Percentiles rank a stretch among this genome's conserved stretches.
These are phyloP conservation scores for Sminthurides aquaticus DNA, from an alignment of 2,888 invertebrate species.

Conservation along the genomic window DNA sequence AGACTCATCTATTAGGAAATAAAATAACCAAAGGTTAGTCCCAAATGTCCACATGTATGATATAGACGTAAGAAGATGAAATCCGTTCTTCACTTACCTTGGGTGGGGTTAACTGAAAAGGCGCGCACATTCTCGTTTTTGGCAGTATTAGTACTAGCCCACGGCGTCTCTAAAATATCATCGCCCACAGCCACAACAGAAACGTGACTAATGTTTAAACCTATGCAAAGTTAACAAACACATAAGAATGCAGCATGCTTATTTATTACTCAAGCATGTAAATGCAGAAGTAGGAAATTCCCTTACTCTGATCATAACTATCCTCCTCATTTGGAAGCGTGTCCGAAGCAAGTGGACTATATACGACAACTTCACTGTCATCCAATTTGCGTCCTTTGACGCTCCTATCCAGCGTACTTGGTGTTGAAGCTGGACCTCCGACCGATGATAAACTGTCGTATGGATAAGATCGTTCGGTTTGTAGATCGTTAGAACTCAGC, in stretches of 20 bases:
- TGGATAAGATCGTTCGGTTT: conserved; percentile 27
- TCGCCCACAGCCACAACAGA: conserved; percentile 84
- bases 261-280: no score
- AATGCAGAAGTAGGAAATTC: no score
- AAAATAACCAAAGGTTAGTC: conserved; percentile 7
- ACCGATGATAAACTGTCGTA: conserved; percentile 14
- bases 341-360: conserved; percentile 53
- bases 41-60: no score
- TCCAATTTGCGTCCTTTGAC: conserved; percentile 63
- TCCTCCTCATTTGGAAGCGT: conserved; percentile 20
- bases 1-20: conserved; percentile 36
- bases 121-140: conserved; percentile 31
- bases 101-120: conserved; percentile 31
- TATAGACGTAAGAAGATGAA: no score
- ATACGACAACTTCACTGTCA: conserved; percentile 77
- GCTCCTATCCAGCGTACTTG: conserved; percentile 42
- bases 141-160: conserved; percentile 26
- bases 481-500: conserved; percentile 46
- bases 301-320: conserved; percentile 41
- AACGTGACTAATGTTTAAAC: conserved; percentile 73
- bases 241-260: no score
- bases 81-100: conserved; percentile 14
- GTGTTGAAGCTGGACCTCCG: conserved; percentile 30
- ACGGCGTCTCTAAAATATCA: conserved; percentile 47
- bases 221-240: conserved; percentile 24